These are phyloP conservation scores for Ceratina australensis DNA, from an alignment of 1,140 invertebrate genomes.

Conservation along the genomic window DNA sequence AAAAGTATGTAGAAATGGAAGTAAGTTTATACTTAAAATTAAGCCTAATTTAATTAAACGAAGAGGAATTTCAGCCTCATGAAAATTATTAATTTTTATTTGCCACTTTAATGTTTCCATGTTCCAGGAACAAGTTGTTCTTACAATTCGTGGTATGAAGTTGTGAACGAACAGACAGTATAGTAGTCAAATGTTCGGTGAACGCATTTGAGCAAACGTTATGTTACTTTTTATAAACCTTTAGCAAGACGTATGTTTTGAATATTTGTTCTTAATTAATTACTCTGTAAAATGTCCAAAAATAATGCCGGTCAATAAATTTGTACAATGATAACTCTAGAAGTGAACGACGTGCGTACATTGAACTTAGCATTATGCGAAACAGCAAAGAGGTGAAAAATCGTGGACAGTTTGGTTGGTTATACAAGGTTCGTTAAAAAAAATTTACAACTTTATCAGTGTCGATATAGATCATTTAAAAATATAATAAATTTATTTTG, in stretches of 20 bases:
- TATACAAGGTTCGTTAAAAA: conserved; percentile 53
- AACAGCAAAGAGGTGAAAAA: conserved; percentile 3
- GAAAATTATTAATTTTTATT: too few relatives aligned
- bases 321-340: conserved; percentile 24
- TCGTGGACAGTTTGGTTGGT: conserved; percentile 31
- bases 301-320: neutral
- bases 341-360: neutral
- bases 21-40: too few relatives aligned
- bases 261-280: neutral
- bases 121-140: conserved; percentile 22
- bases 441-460: too few relatives aligned
- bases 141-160: conserved; percentile 18
- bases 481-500: too few relatives aligned
- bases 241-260: neutral
- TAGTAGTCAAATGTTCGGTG: conserved; percentile 50
- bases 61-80: too few relatives aligned
- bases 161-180: neutral
- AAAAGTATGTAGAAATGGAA: too few relatives aligned
- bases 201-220: neutral
- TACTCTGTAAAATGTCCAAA: neutral
- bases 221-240: conserved; percentile 7
- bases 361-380: conserved; percentile 35
- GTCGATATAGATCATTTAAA: too few relatives aligned
- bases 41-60: too few relatives aligned
- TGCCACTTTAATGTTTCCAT: neutral